Conservation (phyloP, 1,140 invertebrate genomes). For the Drosophila suzukii region DNA sequence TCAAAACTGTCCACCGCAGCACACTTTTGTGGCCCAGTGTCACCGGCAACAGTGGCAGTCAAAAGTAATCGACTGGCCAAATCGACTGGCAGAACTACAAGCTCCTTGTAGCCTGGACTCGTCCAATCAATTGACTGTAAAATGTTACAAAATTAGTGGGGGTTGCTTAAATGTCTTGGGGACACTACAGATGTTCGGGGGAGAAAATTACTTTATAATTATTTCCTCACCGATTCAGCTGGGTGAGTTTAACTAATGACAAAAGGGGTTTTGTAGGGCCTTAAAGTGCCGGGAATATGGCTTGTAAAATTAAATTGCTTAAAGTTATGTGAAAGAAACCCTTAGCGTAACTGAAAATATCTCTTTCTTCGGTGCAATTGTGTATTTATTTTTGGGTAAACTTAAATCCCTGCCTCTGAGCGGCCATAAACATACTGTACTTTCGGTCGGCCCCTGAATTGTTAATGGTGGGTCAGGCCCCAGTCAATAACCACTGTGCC, state of each 20-base stretch:
- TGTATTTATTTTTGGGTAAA: background rate
- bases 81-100: constrained; percentile 20
- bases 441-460: constrained; percentile 3
- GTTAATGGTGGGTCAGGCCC: constrained; percentile 31
- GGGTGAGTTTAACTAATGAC: background rate
- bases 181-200: background rate
- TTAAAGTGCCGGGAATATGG: background rate
- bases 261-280: background rate
- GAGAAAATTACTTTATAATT: background rate
- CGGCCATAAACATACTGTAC: constrained; percentile 3
- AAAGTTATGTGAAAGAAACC: background rate
- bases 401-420: background rate
- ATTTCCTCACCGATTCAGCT: constrained; percentile 5
- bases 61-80: constrained; percentile 28
- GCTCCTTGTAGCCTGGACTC: background rate
- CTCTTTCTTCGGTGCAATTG: background rate
- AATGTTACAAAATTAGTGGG: constrained; percentile 50
- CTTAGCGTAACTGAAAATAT: background rate
- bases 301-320: background rate
- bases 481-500: constrained; percentile 28
- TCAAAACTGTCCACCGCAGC: constrained; percentile 20
- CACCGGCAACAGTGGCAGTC: constrained; percentile 14
- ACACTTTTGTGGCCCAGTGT: background rate
- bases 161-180: background rate
- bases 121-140: constrained; percentile 71